Percentiles rank a stretch among this genome's conserved stretches.
Conservation (phyloP, 2,113 vertebrate species). For the rat (Rattus norvegicus) region DNA sequence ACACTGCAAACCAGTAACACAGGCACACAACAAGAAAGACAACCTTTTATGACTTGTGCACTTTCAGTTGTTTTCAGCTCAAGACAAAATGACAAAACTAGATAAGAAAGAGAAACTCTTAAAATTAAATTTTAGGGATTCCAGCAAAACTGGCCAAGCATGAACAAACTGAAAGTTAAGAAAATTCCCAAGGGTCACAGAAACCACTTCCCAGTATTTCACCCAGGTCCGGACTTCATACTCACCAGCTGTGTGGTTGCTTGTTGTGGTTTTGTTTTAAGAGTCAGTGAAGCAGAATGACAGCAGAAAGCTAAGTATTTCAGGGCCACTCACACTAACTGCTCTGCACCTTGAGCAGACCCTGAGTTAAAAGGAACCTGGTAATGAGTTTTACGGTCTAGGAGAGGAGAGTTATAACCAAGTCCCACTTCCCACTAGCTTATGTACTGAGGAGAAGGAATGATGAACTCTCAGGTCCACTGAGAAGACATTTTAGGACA, state of each 20-base stretch:
- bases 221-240: not conserved
- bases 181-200: not conserved
- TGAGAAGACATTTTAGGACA: not conserved
- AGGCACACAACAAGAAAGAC: not conserved
- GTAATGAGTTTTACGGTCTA: not conserved
- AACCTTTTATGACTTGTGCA: not conserved
- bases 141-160: slow-evolving; percentile 25
- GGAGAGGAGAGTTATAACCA: not conserved
- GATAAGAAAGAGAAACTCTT: not conserved
- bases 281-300: not conserved
- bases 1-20: not conserved
- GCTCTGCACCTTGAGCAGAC: not conserved
- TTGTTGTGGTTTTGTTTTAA: not conserved
- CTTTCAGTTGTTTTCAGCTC: slow-evolving; percentile 5
- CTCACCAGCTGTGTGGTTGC: not conserved
- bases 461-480: not conserved
- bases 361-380: not conserved
- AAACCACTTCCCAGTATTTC: slow-evolving; percentile 22
- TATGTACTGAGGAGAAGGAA: not conserved
- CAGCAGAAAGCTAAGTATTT: slow-evolving; percentile 11
- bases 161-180: not conserved
- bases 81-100: slow-evolving; percentile 9
- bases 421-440: not conserved
- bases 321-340: not conserved
- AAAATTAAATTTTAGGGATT: slow-evolving; percentile 25